These are phyloP conservation scores for Lucilia cuprina DNA, from an alignment of 1,140 invertebrate species.

Conservation along the genomic window DNA sequence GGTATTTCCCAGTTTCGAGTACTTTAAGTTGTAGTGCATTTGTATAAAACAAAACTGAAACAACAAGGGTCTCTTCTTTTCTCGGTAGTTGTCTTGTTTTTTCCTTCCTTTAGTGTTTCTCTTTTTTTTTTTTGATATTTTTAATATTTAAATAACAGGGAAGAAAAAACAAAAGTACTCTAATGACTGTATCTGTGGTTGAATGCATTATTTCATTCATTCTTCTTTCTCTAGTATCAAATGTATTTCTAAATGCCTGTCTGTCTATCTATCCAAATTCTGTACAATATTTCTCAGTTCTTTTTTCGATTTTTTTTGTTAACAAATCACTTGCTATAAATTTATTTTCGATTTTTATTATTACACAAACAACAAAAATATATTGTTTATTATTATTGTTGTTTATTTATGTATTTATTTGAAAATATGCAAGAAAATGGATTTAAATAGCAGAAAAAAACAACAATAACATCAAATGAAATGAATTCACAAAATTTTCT, in stretches of 20 bases:
- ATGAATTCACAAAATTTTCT: neutral
- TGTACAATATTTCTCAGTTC: neutral
- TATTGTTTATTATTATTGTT: neutral
- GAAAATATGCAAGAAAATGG: neutral
- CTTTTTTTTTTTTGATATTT: neutral
- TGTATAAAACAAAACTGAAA: neutral
- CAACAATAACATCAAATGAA: neutral
- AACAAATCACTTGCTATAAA: neutral
- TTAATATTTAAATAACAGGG: neutral
- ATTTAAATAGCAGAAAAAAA: neutral
- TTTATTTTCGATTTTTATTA: conserved; percentile 3
- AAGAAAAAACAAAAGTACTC: neutral
- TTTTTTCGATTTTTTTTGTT: no score
- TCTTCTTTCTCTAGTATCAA: no score
- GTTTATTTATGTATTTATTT: neutral
- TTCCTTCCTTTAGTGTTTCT: neutral
- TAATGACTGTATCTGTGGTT: neutral
- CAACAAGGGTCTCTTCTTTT: neutral
- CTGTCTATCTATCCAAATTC: neutral
- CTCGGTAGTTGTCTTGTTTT: neutral
- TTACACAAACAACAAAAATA: neutral
- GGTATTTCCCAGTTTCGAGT: neutral
- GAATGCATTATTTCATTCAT: neutral
- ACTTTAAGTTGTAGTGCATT: neutral
- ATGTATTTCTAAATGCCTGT: neutral